A percentile compares a stretch with the other conserved stretches of the same genome.
Evolutionary conservation across 2,888 invertebrate species (phyloP).

Genomic region (Xestia rhomboidea): DNA sequence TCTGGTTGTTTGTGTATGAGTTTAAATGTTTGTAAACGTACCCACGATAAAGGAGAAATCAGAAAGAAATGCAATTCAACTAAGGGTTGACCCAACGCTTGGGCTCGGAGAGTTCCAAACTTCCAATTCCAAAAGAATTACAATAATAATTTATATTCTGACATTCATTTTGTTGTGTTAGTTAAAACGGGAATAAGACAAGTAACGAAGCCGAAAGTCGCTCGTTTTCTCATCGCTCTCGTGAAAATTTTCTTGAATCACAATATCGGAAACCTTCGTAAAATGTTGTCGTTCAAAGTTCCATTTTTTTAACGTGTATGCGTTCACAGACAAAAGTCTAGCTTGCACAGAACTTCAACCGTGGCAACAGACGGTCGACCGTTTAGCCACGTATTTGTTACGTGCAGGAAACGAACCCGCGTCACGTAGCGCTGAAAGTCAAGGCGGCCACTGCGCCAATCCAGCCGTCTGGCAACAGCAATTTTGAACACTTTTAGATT

Average conservation of each 20-base stretch:
- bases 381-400: conserved; percentile 46
- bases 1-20: too few relatives aligned
- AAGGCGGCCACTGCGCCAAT: conserved; percentile 31
- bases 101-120: not conserved
- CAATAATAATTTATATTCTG: not conserved
- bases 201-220: not conserved
- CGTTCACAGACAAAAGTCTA: conserved; percentile 2
- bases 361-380: conserved; percentile 33
- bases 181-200: not conserved
- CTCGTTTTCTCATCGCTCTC: not conserved
- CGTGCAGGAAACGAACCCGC: conserved; percentile 32
- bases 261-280: not conserved
- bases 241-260: not conserved
- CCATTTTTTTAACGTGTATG: not conserved
- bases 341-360: conserved; percentile 1
- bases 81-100: not conserved
- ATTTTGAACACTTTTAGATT: conserved; percentile 40
- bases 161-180: not conserved
- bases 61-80: not conserved
- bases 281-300: not conserved
- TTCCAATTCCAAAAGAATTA: not conserved
- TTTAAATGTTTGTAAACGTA: too few relatives aligned
- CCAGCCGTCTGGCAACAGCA: conserved; percentile 25
- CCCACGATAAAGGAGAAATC: too few relatives aligned
- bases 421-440: conserved; percentile 45